Base-by-base conservation (phyloP, 2,797 vertebrate genomes). In the Xenopus petersii region DNA sequence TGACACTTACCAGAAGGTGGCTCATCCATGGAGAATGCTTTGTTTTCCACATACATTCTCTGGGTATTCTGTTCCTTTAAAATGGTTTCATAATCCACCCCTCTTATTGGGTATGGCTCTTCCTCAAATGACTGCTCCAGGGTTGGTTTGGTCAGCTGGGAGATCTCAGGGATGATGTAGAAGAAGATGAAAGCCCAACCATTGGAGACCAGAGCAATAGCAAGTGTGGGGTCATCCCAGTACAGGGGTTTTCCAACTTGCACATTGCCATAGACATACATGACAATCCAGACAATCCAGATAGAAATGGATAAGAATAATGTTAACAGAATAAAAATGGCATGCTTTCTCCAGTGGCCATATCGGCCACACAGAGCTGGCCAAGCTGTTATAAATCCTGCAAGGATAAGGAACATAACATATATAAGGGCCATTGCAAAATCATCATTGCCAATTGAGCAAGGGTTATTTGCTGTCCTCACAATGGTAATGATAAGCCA, bases 1-100 rank as follows among this genome's bases (percentile, higher is more conserved):
- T 51, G 24, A 24, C 9, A 2, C 87, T 17, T 86, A 98, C 97
- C 95, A 48, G 92, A 79, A 73, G 85, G 88, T 0, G 95, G 93
- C 64, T 98, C 97, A 0, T 98, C 96, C 96, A 98, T 94, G 5
- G 95, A 95, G 86, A 99, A 98, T 0, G 95, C 96, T 82, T 98
- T 98, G 82, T 99, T 99, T 75, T 99, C 97, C 89, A 98, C 85
- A 0, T 93, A 98, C 88, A 98, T 93, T 83, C 89, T 97, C 84
- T 94, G 94, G 0, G 92, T 72, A 64, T 87, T 88, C 83, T 96
- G 94, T 48, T 97, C 94, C 84, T 96, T 98, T 75, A 98, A 87
- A 87, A 98, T 96, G 59, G 89, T 98, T 87, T 98, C 97, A 0
- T 98, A 99, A 75, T 95, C 95, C 55, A 95, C 92, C 0, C 91